Evolutionary conservation across 2,113 vertebrate genomes (phyloP), one percentile per base, ranked within the genome.

Genomic region (Ivindomyrus marchei): DNA sequence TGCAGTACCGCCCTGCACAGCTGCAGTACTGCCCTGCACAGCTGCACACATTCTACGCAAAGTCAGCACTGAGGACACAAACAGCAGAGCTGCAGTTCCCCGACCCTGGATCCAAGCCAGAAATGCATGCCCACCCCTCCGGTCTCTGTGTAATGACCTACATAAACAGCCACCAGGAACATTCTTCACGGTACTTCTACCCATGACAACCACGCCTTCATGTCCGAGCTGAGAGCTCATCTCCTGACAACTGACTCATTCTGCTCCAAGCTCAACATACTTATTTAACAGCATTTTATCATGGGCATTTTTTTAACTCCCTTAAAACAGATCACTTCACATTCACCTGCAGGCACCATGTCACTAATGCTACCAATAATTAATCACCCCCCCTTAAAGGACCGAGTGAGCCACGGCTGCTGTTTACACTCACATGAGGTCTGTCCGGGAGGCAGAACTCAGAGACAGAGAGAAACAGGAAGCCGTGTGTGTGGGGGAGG

Each of bases 401-500:
- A 70, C 5, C 19, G 3, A 70, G 36, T 83, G 19, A 31, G 4
- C 47, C 91, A 90, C 89, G 1, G 36, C 70, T 39, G 31, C 31
- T 17, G 17, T 36, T 77, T 39, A 36, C 27, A 36, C 36, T 77
- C 70, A 19, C 31, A 39, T 17, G 70, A 74, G 27, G 70, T 31
- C 31, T 0, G 70, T 36, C 11, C 3, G 13, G 66, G 70, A 74
- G 70, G 70, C 10, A 74, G 13, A 31, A 74, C 10, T 13, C 4
- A 91, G 45, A 15, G 39, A 11, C 31, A 70, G 85, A n/a, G 31
- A 27, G 45, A 13, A n/a, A 89, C 89, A 83, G 90, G 87, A 88
- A 77, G 31, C 84, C 39, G 87, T 87, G 80, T 66, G 84, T 27
- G 70, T 92, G 66, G 90, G 11, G 85, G 88, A 84, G 86, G 84